A percentile compares a stretch with the other conserved stretches of the same genome.
Conservation (phyloP, 2,888 invertebrate species). For the Catocala fraxini region DNA sequence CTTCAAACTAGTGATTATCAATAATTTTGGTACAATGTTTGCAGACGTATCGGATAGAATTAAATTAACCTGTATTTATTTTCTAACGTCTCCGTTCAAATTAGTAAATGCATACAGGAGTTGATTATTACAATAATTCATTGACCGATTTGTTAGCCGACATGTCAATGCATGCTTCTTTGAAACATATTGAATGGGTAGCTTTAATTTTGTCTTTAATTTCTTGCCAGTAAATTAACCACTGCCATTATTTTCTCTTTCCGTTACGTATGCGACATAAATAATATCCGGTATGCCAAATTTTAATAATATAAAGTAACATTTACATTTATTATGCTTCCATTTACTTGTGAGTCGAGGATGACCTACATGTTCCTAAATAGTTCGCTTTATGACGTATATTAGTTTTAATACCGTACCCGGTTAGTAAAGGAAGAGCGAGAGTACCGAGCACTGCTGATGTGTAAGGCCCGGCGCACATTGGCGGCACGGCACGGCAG, state of each 20-base stretch:
- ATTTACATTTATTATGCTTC: constrained; percentile 40
- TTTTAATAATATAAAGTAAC: constrained; percentile 37
- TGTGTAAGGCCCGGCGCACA: too few species aligned
- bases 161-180: too few species aligned
- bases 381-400: constrained; percentile 6
- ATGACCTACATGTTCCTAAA: constrained; percentile 16
- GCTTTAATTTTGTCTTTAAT: not conserved
- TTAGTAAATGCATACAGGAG: too few species aligned
- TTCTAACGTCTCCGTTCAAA: too few species aligned
- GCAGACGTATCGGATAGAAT: constrained; percentile 6
- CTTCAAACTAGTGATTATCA: not conserved
- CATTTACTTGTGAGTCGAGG: constrained; percentile 20
- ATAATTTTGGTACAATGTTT: constrained; percentile 6
- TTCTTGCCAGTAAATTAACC: not conserved
- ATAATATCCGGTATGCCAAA: constrained; percentile 56
- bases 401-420: not conserved
- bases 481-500: too few species aligned
- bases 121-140: too few species aligned
- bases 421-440: too few species aligned
- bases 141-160: too few species aligned
- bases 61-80: too few species aligned
- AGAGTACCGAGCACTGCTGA: too few species aligned
- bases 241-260: constrained; percentile 2
- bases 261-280: constrained; percentile 14
- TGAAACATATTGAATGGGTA: too few species aligned